Evolutionary conservation across 1,140 invertebrate species (phyloP).

Genomic region (Luehdorfia chinensis): DNA sequence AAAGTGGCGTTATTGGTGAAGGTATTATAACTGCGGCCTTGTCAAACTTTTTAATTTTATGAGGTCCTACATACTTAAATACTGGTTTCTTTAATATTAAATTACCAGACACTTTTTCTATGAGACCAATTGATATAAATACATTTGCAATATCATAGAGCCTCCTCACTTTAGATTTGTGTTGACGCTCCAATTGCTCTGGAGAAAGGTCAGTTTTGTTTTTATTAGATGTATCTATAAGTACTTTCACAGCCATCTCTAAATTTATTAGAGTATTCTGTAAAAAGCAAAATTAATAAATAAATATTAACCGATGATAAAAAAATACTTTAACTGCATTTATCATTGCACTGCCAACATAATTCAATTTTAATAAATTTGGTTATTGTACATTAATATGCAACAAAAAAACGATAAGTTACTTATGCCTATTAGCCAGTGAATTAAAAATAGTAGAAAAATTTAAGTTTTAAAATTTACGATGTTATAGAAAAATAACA

Average conservation of each 20-base stretch:
- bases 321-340: no score
- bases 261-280: slow-evolving; percentile 83
- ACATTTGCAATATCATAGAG: slow-evolving; percentile 88
- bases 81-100: slow-evolving; percentile 81
- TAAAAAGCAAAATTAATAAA: slow-evolving; percentile 39
- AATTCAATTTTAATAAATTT: neutral
- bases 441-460: no score
- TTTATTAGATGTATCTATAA: slow-evolving; percentile 73
- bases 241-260: slow-evolving; percentile 82
- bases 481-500: no score
- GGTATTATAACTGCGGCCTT: slow-evolving; percentile 37
- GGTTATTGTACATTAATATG: neutral
- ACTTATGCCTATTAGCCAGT: no score
- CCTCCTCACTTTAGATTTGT: slow-evolving; percentile 83
- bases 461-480: no score
- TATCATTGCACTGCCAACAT: no score
- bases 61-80: slow-evolving; percentile 83
- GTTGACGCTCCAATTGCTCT: slow-evolving; percentile 70
- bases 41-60: slow-evolving; percentile 56
- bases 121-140: slow-evolving; percentile 82
- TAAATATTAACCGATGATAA: neutral
- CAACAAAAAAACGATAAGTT: no score
- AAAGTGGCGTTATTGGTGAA: slow-evolving; percentile 62
- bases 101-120: slow-evolving; percentile 80
- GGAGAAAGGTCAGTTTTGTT: slow-evolving; percentile 51